A percentile compares a stretch with the other conserved stretches of the same genome.
phyloP scores from a whole-genome alignment of 35 echinoderm and acorn worm species.

The Holothuria glaberrima region DNA sequence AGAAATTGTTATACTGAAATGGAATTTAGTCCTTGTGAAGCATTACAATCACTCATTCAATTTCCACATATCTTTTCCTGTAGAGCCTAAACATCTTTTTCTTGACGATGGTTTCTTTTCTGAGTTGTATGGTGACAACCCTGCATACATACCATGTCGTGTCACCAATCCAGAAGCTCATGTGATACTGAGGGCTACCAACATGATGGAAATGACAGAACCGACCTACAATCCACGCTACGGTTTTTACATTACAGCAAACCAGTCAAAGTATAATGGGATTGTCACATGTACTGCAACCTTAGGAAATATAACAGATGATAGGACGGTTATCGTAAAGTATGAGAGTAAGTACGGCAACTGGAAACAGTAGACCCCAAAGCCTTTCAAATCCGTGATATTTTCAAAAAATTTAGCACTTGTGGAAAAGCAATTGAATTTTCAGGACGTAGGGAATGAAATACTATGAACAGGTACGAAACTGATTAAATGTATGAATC shows the following conservation, averaged over 20 bases:
- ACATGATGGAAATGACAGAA: constrained; percentile 1
- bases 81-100: background rate
- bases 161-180: constrained; percentile 62
- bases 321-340: constrained; percentile 14
- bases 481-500: too few relatives aligned
- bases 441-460: too few relatives aligned
- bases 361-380: background rate
- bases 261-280: constrained; percentile 26
- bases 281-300: constrained; percentile 50
- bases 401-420: too few relatives aligned
- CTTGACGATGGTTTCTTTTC: background rate
- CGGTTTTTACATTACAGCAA: constrained; percentile 50
- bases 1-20: too few relatives aligned
- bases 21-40: too few relatives aligned
- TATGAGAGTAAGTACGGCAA: constrained; percentile 67
- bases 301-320: constrained; percentile 41
- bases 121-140: constrained; percentile 7
- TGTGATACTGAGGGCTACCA: constrained; percentile 39
- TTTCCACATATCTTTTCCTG: background rate
- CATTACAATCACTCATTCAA: too few relatives aligned
- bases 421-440: too few relatives aligned
- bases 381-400: too few relatives aligned
- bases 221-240: constrained; percentile 48
- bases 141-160: constrained; percentile 66
- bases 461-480: too few relatives aligned